Conservation (phyloP, 2,888 invertebrate species). For the Argyra leucocephala region DNA sequence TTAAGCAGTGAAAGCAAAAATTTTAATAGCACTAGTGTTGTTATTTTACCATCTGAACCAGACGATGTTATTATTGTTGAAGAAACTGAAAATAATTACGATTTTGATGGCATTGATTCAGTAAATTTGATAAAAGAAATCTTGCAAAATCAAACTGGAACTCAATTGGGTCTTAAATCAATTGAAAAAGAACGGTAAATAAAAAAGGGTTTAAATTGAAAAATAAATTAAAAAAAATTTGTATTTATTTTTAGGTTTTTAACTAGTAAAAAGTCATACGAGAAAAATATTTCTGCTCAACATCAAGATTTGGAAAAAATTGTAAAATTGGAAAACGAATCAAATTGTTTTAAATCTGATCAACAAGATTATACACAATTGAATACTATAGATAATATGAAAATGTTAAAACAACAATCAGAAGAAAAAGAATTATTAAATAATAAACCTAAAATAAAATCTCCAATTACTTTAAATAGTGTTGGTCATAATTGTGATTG, state of each 20-base stretch:
- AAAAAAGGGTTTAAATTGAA: background rate
- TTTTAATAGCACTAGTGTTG: slow-evolving; percentile 8
- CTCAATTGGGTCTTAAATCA: slow-evolving; percentile 14
- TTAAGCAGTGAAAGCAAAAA: background rate
- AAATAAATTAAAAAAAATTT: background rate
- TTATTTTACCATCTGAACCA: slow-evolving; percentile 16
- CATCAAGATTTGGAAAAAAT: background rate
- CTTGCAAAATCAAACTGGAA: slow-evolving; percentile 13
- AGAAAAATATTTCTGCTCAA: background rate
- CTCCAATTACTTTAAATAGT: background rate
- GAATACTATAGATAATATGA: background rate
- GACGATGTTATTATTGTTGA: slow-evolving; percentile 20
- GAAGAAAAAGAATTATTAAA: background rate
- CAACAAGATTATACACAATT: background rate
- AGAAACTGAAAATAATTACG: slow-evolving; percentile 8
- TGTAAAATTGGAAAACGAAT: background rate
- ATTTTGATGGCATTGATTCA: slow-evolving; percentile 12
- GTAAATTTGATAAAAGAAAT: slow-evolving; percentile 16
- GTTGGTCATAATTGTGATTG: slow-evolving; percentile 13
- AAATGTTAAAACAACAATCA: background rate
- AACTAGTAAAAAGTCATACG: background rate
- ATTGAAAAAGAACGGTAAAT: slow-evolving; percentile 17
- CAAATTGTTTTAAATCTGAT: background rate
- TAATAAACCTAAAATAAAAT: background rate
- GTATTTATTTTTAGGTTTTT: background rate